These are phyloP conservation scores for Wasmannia auropunctata DNA, from an alignment of 1,140 invertebrate species.

Conservation along the genomic window DNA sequence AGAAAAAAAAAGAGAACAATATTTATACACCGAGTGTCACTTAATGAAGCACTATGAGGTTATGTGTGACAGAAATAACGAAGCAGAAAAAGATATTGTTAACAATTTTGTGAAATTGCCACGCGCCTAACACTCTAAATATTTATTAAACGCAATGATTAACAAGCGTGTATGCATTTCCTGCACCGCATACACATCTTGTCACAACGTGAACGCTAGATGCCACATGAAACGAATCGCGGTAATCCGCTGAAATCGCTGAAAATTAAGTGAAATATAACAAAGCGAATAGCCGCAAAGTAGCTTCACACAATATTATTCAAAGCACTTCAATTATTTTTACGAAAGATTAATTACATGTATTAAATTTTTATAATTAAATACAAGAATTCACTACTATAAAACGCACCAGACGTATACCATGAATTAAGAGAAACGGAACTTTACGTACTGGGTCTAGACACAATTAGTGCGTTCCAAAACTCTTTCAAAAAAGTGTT, in stretches of 20 bases:
- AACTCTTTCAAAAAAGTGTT: too few relatives aligned
- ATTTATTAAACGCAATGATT: not conserved
- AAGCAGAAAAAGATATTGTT: not conserved
- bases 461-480: too few relatives aligned
- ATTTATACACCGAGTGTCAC: not conserved
- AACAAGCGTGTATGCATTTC: not conserved
- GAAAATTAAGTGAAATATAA: conserved; percentile 46
- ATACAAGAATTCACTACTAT: not conserved
- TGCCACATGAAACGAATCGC: not conserved
- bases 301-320: not conserved
- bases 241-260: conserved; percentile 66
- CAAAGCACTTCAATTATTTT: conserved; percentile 41
- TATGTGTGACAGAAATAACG: not conserved
- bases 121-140: not conserved
- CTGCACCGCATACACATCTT: not conserved
- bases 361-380: conserved; percentile 53
- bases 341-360: conserved; percentile 4
- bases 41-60: conserved; percentile 6
- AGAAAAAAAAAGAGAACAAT: not conserved
- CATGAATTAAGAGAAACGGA: conserved; percentile 74
- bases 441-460: too few relatives aligned
- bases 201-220: not conserved
- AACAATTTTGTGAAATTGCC: not conserved
- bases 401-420: conserved; percentile 72
- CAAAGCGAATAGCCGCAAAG: not conserved